Percentiles rank a stretch among this genome's conserved stretches.
These are phyloP conservation scores for Strigops habroptila DNA, from an alignment of 2,113 vertebrate species.

Conservation along the genomic window DNA sequence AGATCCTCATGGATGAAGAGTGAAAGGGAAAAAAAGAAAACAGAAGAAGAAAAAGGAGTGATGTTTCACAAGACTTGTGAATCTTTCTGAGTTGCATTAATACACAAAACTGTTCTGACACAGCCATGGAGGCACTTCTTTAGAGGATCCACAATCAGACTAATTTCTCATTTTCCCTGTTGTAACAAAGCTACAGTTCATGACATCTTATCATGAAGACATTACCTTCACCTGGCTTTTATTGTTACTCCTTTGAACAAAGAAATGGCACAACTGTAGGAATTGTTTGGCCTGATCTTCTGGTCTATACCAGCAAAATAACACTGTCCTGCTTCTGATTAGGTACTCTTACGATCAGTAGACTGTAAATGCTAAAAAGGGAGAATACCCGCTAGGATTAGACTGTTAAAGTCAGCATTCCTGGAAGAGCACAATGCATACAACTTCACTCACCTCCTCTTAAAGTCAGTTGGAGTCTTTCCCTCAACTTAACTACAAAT, in stretches of 20 bases:
- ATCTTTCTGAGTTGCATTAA: neutral
- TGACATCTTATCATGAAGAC: neutral
- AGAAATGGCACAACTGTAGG: neutral
- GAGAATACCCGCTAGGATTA: neutral
- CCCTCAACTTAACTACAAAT: neutral
- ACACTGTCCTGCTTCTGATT: neutral
- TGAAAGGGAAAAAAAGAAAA: neutral
- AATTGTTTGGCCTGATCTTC: neutral
- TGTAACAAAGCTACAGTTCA: neutral
- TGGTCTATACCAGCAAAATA: neutral
- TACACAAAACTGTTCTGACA: neutral
- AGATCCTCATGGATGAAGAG: neutral
- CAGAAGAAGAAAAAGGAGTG: neutral
- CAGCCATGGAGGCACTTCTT: neutral
- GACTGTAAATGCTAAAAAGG: neutral
- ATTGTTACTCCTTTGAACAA: neutral
- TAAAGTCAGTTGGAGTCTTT: neutral
- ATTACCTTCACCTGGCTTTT: neutral
- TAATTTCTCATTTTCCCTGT: neutral
- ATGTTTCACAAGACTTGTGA: neutral
- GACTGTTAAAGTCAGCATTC: neutral
- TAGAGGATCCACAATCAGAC: neutral
- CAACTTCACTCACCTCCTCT: neutral
- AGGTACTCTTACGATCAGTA: neutral
- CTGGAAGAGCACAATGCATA: neutral